Evolutionary conservation across 1,140 invertebrate genomes (phyloP).

Genomic region (Diachasma alloeum): DNA sequence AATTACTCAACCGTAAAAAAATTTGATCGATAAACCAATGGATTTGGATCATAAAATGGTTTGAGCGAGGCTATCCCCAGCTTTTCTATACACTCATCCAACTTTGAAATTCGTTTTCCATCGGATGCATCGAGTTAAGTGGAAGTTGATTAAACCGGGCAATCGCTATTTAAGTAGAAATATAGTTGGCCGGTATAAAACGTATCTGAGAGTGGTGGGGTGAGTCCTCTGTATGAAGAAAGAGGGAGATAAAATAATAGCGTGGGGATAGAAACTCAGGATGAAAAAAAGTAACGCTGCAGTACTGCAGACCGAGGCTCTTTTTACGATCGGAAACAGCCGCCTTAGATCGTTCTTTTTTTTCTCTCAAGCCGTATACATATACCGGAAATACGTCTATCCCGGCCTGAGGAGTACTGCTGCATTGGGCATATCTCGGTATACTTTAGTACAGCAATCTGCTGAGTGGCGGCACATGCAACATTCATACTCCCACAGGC

Average conservation of each 20-base stretch:
- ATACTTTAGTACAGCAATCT: conserved; percentile 52
- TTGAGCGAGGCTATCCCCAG: not conserved
- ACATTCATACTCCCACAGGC: conserved; percentile 43
- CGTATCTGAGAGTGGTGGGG: not conserved
- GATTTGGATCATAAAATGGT: not conserved
- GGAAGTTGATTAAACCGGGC: conserved; percentile 27
- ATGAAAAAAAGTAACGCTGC: not conserved
- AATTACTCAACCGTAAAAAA: not conserved
- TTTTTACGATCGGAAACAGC: conserved; percentile 35
- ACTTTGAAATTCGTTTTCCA: conserved; percentile 11
- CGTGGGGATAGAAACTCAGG: not conserved
- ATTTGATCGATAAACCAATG: not conserved
- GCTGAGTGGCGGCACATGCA: conserved; percentile 51
- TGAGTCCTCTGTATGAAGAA: not conserved
- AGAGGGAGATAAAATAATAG: not conserved
- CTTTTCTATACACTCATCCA: conserved; percentile 8
- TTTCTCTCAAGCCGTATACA: not conserved
- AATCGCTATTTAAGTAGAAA: conserved; percentile 19
- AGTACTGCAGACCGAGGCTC: not conserved
- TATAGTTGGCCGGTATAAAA: conserved; percentile 6
- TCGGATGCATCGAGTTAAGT: conserved; percentile 21
- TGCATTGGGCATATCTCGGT: conserved; percentile 32
- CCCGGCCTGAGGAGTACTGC: not conserved
- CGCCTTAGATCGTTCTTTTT: conserved; percentile 24
- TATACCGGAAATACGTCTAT: conserved; percentile 15